phyloP scores from a whole-genome alignment of 2,888 invertebrate genomes.

The Macropis europaea region DNA sequence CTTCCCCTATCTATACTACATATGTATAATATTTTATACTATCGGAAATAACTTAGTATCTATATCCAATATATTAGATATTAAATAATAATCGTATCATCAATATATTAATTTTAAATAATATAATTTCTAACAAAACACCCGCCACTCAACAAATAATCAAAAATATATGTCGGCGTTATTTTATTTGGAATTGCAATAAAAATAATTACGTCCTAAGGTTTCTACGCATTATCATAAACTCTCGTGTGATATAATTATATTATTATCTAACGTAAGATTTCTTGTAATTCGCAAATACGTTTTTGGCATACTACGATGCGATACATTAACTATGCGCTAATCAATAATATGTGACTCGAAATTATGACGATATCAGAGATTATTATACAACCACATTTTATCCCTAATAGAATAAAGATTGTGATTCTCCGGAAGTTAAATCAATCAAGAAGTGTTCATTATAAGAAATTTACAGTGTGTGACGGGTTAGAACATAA shows the following conservation, averaged over 20 bases:
- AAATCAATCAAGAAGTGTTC: conserved; percentile 37
- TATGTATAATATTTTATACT: conserved; percentile 56
- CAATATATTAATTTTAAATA: conserved; percentile 80
- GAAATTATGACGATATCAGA: conserved; percentile 52
- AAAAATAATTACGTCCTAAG: conserved; percentile 55
- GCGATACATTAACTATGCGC: conserved; percentile 56
- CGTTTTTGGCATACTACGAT: conserved; percentile 62
- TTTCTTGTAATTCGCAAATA: conserved; percentile 40
- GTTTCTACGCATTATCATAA: conserved; percentile 55
- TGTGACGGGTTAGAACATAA: conserved; percentile 49
- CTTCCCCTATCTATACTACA: conserved; percentile 39
- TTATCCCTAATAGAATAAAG: conserved; percentile 40
- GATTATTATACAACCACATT: conserved; percentile 52
- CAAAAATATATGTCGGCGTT: conserved; percentile 71
- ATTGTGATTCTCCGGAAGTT: conserved; percentile 35
- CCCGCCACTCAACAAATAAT: conserved; percentile 70
- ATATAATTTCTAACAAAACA: conserved; percentile 78
- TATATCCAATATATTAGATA: conserved; percentile 78
- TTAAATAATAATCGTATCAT: conserved; percentile 75
- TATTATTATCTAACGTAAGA: conserved; percentile 43
- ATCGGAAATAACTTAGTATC: conserved; percentile 74
- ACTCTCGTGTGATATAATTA: conserved; percentile 52
- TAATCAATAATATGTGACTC: conserved; percentile 58
- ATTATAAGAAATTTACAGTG: conserved; percentile 27
- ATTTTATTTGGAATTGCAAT: conserved; percentile 47